Evolutionary conservation across 2,888 invertebrate genomes (phyloP).

Genomic region (Suillia variegata): DNA sequence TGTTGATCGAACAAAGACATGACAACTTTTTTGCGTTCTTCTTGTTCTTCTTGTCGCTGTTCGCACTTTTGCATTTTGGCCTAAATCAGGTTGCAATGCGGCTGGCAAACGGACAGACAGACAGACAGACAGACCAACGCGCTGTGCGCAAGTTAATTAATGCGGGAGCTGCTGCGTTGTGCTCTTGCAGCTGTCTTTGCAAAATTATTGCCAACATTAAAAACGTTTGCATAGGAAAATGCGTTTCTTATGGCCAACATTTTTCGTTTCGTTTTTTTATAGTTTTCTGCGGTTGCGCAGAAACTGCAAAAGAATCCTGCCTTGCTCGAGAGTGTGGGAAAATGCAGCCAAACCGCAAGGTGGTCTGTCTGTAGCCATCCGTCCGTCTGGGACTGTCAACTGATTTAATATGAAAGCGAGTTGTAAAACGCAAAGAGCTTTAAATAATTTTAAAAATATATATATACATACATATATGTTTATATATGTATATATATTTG

Average conservation of each 20-base stretch:
- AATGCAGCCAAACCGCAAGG: conserved; percentile 20
- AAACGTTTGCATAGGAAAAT: too few relatives aligned
- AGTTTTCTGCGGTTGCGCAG: conserved; percentile 19
- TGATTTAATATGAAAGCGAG: conserved; percentile 22
- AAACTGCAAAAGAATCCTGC: conserved; percentile 1
- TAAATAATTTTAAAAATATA: neutral
- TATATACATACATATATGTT: too few relatives aligned
- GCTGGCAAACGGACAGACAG: too few relatives aligned
- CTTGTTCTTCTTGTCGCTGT: neutral
- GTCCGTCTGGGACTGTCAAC: conserved; percentile 25
- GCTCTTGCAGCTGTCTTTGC: too few relatives aligned
- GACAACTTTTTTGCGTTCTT: too few relatives aligned
- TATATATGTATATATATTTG: too few relatives aligned
- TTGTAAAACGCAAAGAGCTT: conserved; percentile 1
- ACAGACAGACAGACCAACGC: too few relatives aligned
- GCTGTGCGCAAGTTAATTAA: too few relatives aligned
- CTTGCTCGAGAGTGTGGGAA: conserved; percentile 24
- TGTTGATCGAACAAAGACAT: too few relatives aligned
- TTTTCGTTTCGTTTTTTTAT: neutral
- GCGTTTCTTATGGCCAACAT: too few relatives aligned
- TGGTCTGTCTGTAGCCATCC: conserved; percentile 4
- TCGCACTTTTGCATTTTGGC: neutral
- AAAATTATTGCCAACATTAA: too few relatives aligned
- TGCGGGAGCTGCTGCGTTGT: conserved; percentile 42
- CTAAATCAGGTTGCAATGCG: neutral